A percentile compares a stretch with the other conserved stretches of the same genome.
Conservation (phyloP, 2,888 invertebrate species). For the Apamea monoglypha region DNA sequence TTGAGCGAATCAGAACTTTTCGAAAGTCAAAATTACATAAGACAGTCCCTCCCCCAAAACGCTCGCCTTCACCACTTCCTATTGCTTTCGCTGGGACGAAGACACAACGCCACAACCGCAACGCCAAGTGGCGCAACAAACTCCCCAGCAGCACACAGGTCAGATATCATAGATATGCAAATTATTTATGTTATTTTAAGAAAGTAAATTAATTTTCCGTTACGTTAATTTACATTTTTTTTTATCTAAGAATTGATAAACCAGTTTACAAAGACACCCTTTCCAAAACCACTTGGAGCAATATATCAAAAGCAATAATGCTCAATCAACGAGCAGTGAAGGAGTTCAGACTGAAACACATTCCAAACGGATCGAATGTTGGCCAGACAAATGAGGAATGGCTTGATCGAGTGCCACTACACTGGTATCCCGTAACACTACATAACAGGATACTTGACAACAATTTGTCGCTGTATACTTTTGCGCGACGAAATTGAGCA, state of each 20-base stretch:
- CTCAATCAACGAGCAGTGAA: constrained; percentile 37
- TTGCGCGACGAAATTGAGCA: constrained; percentile 32
- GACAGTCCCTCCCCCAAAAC: background rate
- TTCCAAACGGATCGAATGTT: constrained; percentile 45
- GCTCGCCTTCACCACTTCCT: background rate
- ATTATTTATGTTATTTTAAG: background rate
- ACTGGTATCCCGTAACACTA: background rate
- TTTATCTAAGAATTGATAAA: background rate
- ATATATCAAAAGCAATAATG: constrained; percentile 39
- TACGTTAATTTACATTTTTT: background rate
- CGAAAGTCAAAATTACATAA: background rate
- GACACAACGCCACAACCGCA: too few relatives aligned
- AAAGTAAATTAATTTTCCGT: background rate
- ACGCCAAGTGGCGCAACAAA: too few relatives aligned
- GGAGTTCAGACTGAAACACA: constrained; percentile 41
- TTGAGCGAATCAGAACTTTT: background rate
- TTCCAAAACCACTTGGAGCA: constrained; percentile 9
- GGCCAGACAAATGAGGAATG: constrained; percentile 20
- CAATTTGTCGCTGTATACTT: constrained; percentile 30
- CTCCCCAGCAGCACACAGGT: background rate
- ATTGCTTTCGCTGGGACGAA: background rate
- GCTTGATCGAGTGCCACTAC: constrained; percentile 22
- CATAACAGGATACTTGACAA: constrained; percentile 38
- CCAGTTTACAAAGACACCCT: background rate
- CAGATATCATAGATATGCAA: background rate